Conservation (phyloP, 2,113 vertebrate species). For the Mormyrus iriodes region DNA sequence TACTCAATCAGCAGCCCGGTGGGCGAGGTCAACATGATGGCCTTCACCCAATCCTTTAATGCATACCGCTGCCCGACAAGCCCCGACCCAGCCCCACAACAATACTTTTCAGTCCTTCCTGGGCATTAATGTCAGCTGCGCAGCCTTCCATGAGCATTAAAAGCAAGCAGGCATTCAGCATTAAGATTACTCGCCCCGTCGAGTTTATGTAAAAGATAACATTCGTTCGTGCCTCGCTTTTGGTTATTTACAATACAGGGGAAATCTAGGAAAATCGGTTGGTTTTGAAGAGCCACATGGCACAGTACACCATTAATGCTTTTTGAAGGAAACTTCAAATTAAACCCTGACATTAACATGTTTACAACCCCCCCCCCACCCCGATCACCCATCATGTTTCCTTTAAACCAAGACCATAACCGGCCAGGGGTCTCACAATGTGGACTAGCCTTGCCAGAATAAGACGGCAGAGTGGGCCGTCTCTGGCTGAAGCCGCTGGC, state of each 20-base stretch:
- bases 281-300: background rate
- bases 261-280: background rate
- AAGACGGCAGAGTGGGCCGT: background rate
- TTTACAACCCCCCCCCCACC: background rate
- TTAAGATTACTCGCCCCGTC: background rate
- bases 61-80: background rate
- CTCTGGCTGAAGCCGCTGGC: background rate
- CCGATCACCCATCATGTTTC: background rate
- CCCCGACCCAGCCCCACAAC: background rate
- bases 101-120: background rate
- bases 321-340: background rate
- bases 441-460: background rate
- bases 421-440: background rate
- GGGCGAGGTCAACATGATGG: conserved; percentile 48
- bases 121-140: background rate
- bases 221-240: background rate
- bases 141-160: conserved; percentile 13
- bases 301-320: background rate
- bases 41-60: conserved; percentile 40
- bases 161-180: background rate
- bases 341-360: background rate
- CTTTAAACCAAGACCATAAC: background rate
- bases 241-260: background rate
- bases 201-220: background rate
- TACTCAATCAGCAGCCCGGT: conserved; percentile 45